phyloP scores from a whole-genome alignment of 2,888 invertebrate species.

The Drosophila mayaguana region DNA sequence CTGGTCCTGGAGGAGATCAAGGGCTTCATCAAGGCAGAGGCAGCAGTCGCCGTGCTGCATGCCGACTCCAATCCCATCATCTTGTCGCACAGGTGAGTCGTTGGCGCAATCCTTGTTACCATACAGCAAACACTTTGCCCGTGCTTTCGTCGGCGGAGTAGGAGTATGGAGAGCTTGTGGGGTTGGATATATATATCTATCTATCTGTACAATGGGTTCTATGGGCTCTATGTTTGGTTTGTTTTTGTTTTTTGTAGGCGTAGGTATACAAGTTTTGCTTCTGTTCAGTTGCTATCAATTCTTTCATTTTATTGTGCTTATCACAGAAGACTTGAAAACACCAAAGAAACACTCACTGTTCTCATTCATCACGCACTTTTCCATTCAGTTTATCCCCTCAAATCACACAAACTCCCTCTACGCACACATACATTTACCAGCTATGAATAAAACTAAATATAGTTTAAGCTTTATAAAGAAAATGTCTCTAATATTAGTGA shows the following conservation, averaged over 20 bases:
- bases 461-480: background rate
- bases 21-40: slow-evolving; percentile 96
- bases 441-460: background rate
- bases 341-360: slow-evolving; percentile 75
- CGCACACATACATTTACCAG: slow-evolving; percentile 7
- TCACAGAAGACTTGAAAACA: slow-evolving; percentile 84
- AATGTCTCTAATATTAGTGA: background rate
- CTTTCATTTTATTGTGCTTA: slow-evolving; percentile 80
- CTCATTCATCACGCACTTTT: slow-evolving; percentile 76
- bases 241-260: slow-evolving; percentile 45
- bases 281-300: slow-evolving; percentile 71
- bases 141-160: slow-evolving; percentile 85
- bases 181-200: slow-evolving; percentile 43
- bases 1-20: slow-evolving; percentile 97
- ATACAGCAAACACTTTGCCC: slow-evolving; percentile 82
- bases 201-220: slow-evolving; percentile 14
- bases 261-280: slow-evolving; percentile 81
- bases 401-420: slow-evolving; percentile 23
- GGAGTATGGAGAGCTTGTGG: slow-evolving; percentile 80
- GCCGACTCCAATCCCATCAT: slow-evolving; percentile 94
- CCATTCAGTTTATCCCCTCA: slow-evolving; percentile 56
- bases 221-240: slow-evolving; percentile 26
- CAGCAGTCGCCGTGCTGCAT: slow-evolving; percentile 94
- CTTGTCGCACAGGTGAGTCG: slow-evolving; percentile 92
- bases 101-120: slow-evolving; percentile 53